phyloP scores from a whole-genome alignment of 2,888 invertebrate species.

The Luperina testacea region DNA sequence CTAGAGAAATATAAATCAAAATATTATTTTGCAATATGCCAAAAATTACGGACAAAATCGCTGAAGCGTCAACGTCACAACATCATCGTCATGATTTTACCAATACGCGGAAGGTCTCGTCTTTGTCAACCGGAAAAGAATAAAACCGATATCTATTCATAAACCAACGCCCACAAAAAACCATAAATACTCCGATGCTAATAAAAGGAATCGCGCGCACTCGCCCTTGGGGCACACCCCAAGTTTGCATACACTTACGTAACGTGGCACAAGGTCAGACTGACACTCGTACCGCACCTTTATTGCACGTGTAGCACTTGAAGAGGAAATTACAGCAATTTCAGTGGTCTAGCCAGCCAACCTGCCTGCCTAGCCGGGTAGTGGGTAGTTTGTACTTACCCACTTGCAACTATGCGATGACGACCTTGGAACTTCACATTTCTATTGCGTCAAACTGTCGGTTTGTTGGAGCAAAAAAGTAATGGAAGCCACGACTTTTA shows the following conservation, averaged over 20 bases:
- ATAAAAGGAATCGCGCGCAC: constrained; percentile 67
- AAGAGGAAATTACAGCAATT: constrained; percentile 82
- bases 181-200: constrained; percentile 51
- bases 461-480: constrained; percentile 46
- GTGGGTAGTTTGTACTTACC: constrained; percentile 39
- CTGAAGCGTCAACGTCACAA: background rate
- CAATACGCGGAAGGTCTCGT: background rate
- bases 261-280: constrained; percentile 79
- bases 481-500: constrained; percentile 51
- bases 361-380: constrained; percentile 40
- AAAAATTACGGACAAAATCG: background rate
- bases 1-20: background rate
- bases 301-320: constrained; percentile 79
- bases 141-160: constrained; percentile 37
- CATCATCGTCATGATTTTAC: background rate
- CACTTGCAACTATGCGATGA: constrained; percentile 56
- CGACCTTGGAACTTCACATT: constrained; percentile 57
- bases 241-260: constrained; percentile 81
- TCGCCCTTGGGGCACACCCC: constrained; percentile 78
- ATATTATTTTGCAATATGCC: background rate
- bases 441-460: constrained; percentile 50
- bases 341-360: constrained; percentile 66
- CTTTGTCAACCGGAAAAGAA: constrained; percentile 24
- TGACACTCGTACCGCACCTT: constrained; percentile 80
- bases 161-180: constrained; percentile 52